Percentiles rank a stretch among this genome's conserved stretches.
Conservation (phyloP, 2,113 vertebrate genomes). For the Leucopsar rothschildi region DNA sequence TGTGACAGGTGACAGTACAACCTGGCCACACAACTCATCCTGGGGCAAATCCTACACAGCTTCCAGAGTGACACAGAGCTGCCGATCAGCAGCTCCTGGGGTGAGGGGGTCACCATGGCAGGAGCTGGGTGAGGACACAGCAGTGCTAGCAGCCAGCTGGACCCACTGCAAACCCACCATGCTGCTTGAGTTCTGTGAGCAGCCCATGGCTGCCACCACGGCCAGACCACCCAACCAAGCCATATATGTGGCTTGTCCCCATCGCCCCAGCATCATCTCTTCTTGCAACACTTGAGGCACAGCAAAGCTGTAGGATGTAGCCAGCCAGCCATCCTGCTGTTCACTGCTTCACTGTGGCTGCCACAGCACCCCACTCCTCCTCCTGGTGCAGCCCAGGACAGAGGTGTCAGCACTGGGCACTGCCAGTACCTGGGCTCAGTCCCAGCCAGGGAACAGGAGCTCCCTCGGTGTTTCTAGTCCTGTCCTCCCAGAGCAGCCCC, state of each 20-base stretch:
- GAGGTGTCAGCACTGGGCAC: background rate
- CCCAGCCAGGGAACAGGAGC: fast-evolving
- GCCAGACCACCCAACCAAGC: background rate
- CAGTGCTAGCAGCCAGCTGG: fast-evolving
- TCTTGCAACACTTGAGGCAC: background rate
- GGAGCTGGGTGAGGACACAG: background rate
- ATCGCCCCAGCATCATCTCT: fast-evolving
- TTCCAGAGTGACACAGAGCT: background rate
- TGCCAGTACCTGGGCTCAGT: fast-evolving
- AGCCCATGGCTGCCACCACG: fast-evolving
- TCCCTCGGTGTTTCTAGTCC: background rate
- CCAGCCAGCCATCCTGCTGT: background rate
- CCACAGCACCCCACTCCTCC: fast-evolving
- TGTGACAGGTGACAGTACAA: background rate
- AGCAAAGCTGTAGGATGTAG: background rate
- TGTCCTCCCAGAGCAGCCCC: background rate
- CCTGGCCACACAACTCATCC: background rate
- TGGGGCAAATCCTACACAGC: background rate
- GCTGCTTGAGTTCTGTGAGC: background rate
- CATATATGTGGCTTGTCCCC: fast-evolving
- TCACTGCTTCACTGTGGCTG: background rate
- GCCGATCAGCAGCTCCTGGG: background rate
- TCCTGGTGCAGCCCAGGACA: too few relatives aligned
- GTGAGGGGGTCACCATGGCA: background rate
- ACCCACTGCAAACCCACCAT: background rate